These are phyloP conservation scores for Amphiprion percula DNA, from an alignment of 2,113 vertebrate genomes.

Conservation along the genomic window DNA sequence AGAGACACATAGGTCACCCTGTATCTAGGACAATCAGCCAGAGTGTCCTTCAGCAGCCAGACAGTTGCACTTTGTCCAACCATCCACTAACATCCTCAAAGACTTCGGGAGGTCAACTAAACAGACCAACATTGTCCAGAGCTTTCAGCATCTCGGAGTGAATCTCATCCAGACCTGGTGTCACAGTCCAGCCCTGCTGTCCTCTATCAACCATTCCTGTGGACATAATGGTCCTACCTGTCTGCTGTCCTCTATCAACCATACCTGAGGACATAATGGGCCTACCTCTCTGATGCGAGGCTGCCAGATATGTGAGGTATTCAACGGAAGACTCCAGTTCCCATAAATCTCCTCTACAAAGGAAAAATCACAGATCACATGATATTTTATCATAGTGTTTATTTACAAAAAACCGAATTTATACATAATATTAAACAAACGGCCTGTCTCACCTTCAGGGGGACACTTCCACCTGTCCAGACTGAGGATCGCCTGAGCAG, in stretches of 20 bases:
- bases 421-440: not conserved
- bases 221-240: slow-evolving; percentile 66
- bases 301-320: slow-evolving; percentile 95
- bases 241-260: not conserved
- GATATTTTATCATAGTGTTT: not conserved
- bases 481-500: slow-evolving; percentile 75
- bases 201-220: not conserved
- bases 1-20: too few relatives aligned
- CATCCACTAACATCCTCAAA: too few relatives aligned
- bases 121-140: too few relatives aligned
- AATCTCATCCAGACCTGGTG: not conserved
- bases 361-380: not conserved
- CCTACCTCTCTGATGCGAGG: slow-evolving; percentile 91
- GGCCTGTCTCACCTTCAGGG: slow-evolving; percentile 56
- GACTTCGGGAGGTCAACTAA: too few relatives aligned
- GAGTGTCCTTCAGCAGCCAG: too few relatives aligned
- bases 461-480: slow-evolving; percentile 79
- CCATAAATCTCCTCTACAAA: slow-evolving; percentile 93
- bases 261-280: not conserved
- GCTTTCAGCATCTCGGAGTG: too few relatives aligned
- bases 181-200: too few relatives aligned
- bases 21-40: too few relatives aligned
- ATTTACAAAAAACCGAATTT: not conserved
- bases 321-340: slow-evolving; percentile 90
- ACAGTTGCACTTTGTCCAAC: too few relatives aligned